These are phyloP conservation scores for Raja brachyura DNA, from an alignment of 2,113 vertebrate species.

Conservation along the genomic window DNA sequence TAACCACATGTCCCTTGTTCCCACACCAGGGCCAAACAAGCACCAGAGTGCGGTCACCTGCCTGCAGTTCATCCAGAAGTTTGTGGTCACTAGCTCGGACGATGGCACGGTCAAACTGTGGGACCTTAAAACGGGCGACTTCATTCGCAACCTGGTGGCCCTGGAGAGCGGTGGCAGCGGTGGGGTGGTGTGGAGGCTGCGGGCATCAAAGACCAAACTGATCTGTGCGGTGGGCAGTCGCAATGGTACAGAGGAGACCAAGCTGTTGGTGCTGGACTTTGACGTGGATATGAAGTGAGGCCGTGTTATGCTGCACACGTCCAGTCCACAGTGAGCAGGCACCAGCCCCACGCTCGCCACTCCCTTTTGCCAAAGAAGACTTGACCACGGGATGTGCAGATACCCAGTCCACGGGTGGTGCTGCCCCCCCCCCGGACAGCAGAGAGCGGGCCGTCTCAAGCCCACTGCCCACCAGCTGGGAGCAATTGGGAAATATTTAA, in stretches of 20 bases:
- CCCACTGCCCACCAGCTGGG: not conserved
- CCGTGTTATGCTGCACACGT: conserved; percentile 30
- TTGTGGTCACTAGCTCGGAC: conserved; percentile 53
- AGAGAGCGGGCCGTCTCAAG: not conserved
- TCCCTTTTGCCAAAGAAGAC: conserved; percentile 33
- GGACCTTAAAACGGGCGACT: conserved; percentile 55
- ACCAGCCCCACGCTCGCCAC: not conserved
- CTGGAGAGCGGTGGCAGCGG: conserved; percentile 54
- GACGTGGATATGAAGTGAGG: conserved; percentile 53
- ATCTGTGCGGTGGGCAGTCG: conserved; percentile 55
- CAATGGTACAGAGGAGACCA: conserved; percentile 55
- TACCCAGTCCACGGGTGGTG: too few relatives aligned
- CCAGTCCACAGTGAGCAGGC: not conserved
- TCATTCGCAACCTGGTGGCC: conserved; percentile 52
- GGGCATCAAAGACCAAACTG: conserved; percentile 51
- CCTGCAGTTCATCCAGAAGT: conserved; percentile 59
- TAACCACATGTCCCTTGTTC: not conserved
- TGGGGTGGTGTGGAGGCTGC: conserved; percentile 52
- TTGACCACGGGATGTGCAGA: not conserved
- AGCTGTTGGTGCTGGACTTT: conserved; percentile 56
- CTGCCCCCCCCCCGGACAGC: not conserved
- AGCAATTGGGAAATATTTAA: conserved; percentile 16
- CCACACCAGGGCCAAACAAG: conserved; percentile 51
- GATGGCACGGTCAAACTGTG: conserved; percentile 54
- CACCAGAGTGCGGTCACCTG: conserved; percentile 56